A percentile compares a stretch with the other conserved stretches of the same genome.
Conservation (phyloP, 2,113 vertebrate genomes). For the Nicator chloris region DNA sequence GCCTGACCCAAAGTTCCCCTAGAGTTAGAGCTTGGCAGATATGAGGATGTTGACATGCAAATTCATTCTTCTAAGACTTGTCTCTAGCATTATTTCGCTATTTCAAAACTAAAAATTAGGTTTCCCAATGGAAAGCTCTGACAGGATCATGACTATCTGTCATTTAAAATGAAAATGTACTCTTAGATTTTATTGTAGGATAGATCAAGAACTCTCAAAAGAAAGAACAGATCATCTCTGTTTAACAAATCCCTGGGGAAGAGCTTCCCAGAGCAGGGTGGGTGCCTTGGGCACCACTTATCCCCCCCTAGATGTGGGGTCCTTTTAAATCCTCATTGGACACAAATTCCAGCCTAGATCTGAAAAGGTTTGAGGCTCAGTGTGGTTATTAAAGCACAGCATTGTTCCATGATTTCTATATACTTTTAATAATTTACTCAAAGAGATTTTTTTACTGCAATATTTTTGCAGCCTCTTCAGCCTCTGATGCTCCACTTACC, state of each 20-base stretch:
- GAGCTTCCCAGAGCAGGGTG: background rate
- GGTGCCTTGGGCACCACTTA: background rate
- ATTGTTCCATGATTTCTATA: background rate
- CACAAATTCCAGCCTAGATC: background rate
- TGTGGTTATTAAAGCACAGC: background rate
- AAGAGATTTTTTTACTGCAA: background rate
- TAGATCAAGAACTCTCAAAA: background rate
- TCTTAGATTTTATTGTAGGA: background rate
- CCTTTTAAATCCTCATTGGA: background rate
- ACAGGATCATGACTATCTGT: background rate
- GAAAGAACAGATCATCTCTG: background rate
- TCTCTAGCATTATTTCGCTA: background rate
- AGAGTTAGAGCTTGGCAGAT: background rate
- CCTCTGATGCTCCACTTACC: background rate
- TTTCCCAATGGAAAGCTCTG: background rate
- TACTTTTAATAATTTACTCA: background rate
- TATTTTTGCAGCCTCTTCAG: background rate
- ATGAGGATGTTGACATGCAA: fast-evolving
- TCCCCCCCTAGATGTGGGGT: fast-evolving
- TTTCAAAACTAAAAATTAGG: background rate
- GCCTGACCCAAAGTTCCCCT: background rate
- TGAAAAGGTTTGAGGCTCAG: background rate
- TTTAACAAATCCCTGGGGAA: background rate
- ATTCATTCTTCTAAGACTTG: background rate
- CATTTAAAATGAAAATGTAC: background rate